Evolutionary conservation across 2,888 invertebrate species (phyloP), one percentile per base, ranked within the genome.

Genomic region (Caenorhabditis doughertyi): DNA sequence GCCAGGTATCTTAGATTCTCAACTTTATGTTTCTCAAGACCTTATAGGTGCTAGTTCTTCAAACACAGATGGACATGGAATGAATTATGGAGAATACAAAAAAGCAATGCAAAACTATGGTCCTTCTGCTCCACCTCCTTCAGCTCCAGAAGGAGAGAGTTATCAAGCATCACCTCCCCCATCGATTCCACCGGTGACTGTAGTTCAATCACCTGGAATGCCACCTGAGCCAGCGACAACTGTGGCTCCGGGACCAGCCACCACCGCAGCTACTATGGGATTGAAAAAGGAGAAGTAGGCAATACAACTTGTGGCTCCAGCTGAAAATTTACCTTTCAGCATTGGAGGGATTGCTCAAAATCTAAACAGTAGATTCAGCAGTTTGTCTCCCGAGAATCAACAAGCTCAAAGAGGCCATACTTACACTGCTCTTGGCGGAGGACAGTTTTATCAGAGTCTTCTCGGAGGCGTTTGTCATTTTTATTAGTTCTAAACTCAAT

Each of bases 361-460:
- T 27, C 9, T 80, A 58, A 60, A 80, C 47, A 53, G 35, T 18
- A 27, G 58, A 23, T 72, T 60, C 60, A 42, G 49, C 18, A 62
- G 73, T 13, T 53, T 73, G 35, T 60, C 55, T 3, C 9, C 44
- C 7, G 81, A 81, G 3, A 27, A 35, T 29, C 74, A 81, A 62
- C 62, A 58, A n/a, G 47, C 64, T 4, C 64, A 62, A 35, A 35
- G 60, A 29, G 83, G 81, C 8, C 76, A 83, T 18, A 83, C 85
- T 2, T 84, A 83, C 29, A 80, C 87, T 16, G 73, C 84, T 18
- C 65, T 87, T 0, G 84, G 87, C 13, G 84, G 87, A 3, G 83
- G 85, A 23, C 87, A 87, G 44, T 87, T 87, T 55, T 87, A 85
- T 58, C 87, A 87, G 49, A 81, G 81, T 80, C 56, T 87, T 3